Base-by-base conservation (phyloP, 2,113 vertebrate species). In the Thunnus thynnus region DNA sequence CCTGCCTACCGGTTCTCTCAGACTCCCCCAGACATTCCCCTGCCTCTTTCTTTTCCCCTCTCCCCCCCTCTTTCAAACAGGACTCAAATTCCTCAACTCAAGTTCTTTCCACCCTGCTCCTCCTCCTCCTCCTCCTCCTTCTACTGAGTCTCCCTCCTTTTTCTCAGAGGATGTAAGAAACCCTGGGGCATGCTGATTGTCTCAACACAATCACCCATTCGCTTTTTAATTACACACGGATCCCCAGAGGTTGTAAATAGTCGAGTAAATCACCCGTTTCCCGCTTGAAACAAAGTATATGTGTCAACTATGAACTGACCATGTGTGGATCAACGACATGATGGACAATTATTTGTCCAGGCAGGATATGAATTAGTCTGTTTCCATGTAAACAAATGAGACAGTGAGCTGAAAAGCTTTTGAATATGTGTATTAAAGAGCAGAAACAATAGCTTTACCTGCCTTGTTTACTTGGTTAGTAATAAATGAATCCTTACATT, bases 71-170 rank as follows among this genome's bases (percentile, higher is more conserved):
- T 89, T 76, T 30, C 89, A 85, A 88, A 84, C 91, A 92, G 62
- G 90, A 91, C 83, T 92, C 91, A 90, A 94, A 96, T 95, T 95
- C 94, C 93, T 94, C 73, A 89, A 93, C 92, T 90, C 89, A 86
- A 93, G 79, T 89, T 90, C 80, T 93, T 88, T 91, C 90, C 89
- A 69, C 81, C 87, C 90, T 88, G 79, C 86, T 81, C 70, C 69
- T 57, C 73, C 89, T 72, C 80, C 65, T 66, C 71, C 80, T 57
- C 74, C 62, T 56, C 58, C 61, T 70, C 77, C 76, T 17, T 2
- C 36, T 41, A 76, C 86, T 70, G 60, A 62, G 63, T 60, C 85
- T 78, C 74, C 50, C 88, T 73, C 91, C 83, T 75, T 90, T 85
- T 86, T 87, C 86, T 90, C 86, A 63, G 78, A 86, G 85, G 82